Evolutionary conservation across 2,113 vertebrate species (phyloP), one percentile per base, ranked within the genome.

Genomic region (Eudorcas thomsonii): DNA sequence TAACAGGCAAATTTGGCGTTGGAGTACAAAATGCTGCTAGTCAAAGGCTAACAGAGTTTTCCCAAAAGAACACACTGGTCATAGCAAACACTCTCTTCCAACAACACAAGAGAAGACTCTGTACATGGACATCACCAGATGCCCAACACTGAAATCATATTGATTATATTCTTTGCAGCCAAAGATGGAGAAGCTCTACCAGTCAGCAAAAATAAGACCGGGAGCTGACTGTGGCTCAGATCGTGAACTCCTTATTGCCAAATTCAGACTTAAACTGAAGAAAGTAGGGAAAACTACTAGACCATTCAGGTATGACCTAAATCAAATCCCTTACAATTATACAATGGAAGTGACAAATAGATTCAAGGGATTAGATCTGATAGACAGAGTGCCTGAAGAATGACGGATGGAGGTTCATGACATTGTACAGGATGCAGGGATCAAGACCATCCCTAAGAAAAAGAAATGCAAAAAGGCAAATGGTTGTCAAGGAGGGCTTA

Each of bases 401-500:
- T 2, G 0, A n/a, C 1, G 62, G 62, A n/a, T 0, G 0, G 0
- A 45, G 43, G 43, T 45, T 45, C 43, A 45, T 67, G 33, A 15
- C 62, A 67, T 67, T n/a, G 62, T 67, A 10, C 16, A 67, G 62
- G 33, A 67, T 7, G 16, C 33, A 2, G 62, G 0, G 33, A 67
- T 67, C 16, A 67, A 67, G 4, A 64, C 62, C 33, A 64, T 64
- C 30, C 7, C 30, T 8, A 64, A n/a, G 33, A 67, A 67, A 67
- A 67, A 67, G 33, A 67, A 67, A n/a, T 67, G 33, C 62, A 67
- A 67, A 67, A 67, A 19, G 2, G 16, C 2, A 67, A 67, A 67
- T 67, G 1, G 16, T 2, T 67, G 62, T n/a, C 62, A 4, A 67
- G 33, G 33, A n/a, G 33, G 62, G 2, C 33, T 67, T 67, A 67